Evolutionary conservation across 1,140 invertebrate genomes (phyloP).

Genomic region (Heliconius nattereri): DNA sequence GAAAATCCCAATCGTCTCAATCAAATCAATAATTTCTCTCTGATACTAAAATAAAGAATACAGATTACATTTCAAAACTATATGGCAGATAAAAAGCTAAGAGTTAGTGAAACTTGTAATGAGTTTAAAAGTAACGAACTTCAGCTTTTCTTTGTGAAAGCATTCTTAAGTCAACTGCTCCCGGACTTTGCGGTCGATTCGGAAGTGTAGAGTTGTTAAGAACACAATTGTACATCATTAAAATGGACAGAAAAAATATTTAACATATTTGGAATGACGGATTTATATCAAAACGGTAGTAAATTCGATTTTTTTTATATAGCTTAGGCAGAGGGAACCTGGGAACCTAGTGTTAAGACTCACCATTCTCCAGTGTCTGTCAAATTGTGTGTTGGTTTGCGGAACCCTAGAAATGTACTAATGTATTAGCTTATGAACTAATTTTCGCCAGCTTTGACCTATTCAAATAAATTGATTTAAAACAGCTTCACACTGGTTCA

Average conservation of each 20-base stretch:
- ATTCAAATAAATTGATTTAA: no score
- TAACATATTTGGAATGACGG: background rate
- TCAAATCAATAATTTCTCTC: no score
- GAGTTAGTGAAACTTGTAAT: constrained; percentile 8
- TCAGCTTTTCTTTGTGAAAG: constrained; percentile 1
- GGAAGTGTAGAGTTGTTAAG: background rate
- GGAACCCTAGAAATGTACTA: no score
- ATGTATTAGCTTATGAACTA: no score
- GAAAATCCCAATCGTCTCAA: no score
- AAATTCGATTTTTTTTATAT: no score
- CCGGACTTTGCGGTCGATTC: constrained; percentile 3
- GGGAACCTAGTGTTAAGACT: no score
- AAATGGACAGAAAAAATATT: background rate
- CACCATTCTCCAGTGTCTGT: no score
- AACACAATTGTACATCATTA: background rate
- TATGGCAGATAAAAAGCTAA: background rate
- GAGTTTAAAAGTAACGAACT: constrained; percentile 11
- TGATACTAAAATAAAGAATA: background rate
- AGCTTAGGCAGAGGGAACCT: no score
- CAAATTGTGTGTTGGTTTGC: no score
- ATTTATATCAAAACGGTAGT: background rate
- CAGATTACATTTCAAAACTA: background rate
- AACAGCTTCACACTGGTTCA: no score
- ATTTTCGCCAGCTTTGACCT: no score
- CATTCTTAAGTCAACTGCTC: constrained; percentile 8